Evolutionary conservation across 2,113 vertebrate species (phyloP), one percentile per base, ranked within the genome.

Genomic region (Vireo altiloquus): DNA sequence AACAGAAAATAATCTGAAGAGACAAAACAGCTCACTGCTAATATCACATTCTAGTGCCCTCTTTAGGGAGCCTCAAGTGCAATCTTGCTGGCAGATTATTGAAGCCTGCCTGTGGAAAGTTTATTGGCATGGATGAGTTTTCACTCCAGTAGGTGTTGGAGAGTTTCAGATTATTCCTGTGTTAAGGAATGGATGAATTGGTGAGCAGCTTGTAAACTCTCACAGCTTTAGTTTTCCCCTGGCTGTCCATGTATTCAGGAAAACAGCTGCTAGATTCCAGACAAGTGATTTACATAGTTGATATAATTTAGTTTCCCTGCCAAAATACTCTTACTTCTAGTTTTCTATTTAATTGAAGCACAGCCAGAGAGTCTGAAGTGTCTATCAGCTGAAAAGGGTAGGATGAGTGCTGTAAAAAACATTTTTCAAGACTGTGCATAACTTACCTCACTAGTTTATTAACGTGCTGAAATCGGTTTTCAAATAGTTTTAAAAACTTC

Each of bases 241-340:
- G 82, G 40, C 82, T 95, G 66, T 76, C 66, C 65, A 66, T 46
- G 77, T 82, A 94, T 94, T 92, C 78, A 77, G 61, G 39, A 95
- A 95, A 96, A 95, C 93, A 97, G 82, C 92, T 95, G 94, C 76
- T 96, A 93, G 64, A 80, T 59, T 95, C 50, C 71, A 89, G 82
- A 90, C 72, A 86, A 95, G 74, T 50, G 50, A 85, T 94, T 94
- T 89, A 90, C 75, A 90, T 63, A 87, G 91, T 44, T 92, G 85
- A 90, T 90, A 93, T 60, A 88, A 95, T 90, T 93, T 75, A 83
- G 65, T 82, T 94, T 94, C 69, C 13, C 49, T 95, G 94, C 92
- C 95, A 96, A 95, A 90, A 93, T 39, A 18, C n/a, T 82, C 84
- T 89, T 91, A 63, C 75, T 88, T 95, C 44, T 88, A 61, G 50